Evolutionary conservation across 2,888 invertebrate species (phyloP).

Genomic region (Onchidella celtica): DNA sequence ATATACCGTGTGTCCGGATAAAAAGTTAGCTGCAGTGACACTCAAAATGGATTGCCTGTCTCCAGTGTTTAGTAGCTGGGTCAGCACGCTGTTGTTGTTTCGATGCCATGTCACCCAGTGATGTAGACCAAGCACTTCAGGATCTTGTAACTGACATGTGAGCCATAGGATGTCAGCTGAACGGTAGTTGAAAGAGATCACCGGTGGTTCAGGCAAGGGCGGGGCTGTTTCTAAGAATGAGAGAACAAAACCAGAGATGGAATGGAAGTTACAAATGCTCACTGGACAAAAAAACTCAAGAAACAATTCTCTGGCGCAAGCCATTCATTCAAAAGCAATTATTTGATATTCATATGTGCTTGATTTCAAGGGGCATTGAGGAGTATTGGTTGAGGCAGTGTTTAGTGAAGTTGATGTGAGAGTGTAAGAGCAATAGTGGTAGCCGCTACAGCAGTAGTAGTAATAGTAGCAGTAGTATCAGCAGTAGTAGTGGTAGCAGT

Average conservation of each 20-base stretch:
- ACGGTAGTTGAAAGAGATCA: slow-evolving; percentile 44
- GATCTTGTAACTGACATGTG: slow-evolving; percentile 47
- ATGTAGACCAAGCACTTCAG: slow-evolving; percentile 50
- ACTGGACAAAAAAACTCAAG: too few species aligned
- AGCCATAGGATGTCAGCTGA: slow-evolving; percentile 48
- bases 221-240: slow-evolving; percentile 46
- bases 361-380: too few species aligned
- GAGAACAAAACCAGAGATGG: too few species aligned
- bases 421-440: too few species aligned
- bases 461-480: too few species aligned
- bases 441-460: too few species aligned
- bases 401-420: too few species aligned
- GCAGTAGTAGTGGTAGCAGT: too few species aligned
- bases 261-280: not conserved
- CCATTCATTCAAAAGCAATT: too few species aligned
- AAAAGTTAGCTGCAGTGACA: slow-evolving; percentile 47
- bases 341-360: too few species aligned
- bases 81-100: slow-evolving; percentile 44
- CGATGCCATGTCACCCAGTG: slow-evolving; percentile 60
- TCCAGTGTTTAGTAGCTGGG: slow-evolving; percentile 35
- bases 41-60: slow-evolving; percentile 4
- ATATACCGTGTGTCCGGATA: slow-evolving; percentile 48
- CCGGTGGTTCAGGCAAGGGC: slow-evolving; percentile 47
- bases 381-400: too few species aligned
- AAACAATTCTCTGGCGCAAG: too few species aligned